A percentile compares a stretch with the other conserved stretches of the same genome.
These are phyloP conservation scores for Mesitornis unicolor DNA, from an alignment of 2,113 vertebrate species.

Conservation along the genomic window DNA sequence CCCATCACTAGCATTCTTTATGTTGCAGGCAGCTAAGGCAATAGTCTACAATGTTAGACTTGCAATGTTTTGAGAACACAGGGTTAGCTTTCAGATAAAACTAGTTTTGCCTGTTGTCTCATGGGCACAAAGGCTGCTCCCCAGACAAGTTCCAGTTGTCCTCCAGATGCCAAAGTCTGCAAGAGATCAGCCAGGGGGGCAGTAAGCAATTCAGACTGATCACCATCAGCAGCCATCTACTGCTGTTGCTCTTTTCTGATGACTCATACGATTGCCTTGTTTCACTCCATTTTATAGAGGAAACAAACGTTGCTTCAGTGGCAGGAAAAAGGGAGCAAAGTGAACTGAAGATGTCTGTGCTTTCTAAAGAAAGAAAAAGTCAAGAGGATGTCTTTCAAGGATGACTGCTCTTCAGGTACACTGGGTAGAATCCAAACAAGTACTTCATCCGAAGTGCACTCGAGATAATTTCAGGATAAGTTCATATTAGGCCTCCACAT, in stretches of 20 bases:
- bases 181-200: not conserved
- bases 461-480: not conserved
- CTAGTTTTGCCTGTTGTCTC: not conserved
- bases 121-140: not conserved
- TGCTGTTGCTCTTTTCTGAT: conserved; percentile 7
- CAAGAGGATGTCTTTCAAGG: not conserved
- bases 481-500: not conserved
- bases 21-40: not conserved
- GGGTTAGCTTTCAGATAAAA: not conserved
- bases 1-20: fast-evolving
- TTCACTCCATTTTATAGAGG: not conserved
- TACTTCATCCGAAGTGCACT: not conserved
- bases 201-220: not conserved
- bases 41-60: not conserved
- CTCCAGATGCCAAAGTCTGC: not conserved
- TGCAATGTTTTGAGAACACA: not conserved
- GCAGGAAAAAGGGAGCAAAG: not conserved
- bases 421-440: not conserved
- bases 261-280: conserved; percentile 17
- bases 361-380: not conserved
- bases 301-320: not conserved
- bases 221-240: not conserved
- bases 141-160: not conserved
- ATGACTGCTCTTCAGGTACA: not conserved
- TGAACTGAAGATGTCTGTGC: not conserved